Evolutionary conservation across 2,888 invertebrate genomes (phyloP).

Genomic region (Pseudococcus jackbeardsleyi): DNA sequence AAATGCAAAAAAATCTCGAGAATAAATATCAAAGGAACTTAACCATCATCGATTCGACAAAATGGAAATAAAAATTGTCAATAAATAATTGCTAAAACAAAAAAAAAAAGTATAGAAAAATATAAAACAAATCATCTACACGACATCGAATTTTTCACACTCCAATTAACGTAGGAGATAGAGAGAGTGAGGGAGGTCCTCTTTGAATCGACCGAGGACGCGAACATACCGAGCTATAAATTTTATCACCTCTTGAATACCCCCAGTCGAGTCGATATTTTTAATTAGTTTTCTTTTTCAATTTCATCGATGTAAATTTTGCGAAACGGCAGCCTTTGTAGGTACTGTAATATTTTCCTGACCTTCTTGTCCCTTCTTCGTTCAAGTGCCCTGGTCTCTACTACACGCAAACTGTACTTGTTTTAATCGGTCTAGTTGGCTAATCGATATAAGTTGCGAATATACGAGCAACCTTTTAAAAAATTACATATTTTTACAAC

Average conservation of each 20-base stretch:
- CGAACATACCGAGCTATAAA: background rate
- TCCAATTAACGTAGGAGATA: background rate
- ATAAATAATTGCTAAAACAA: background rate
- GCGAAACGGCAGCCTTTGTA: background rate
- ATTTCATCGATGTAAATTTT: background rate
- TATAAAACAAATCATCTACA: background rate
- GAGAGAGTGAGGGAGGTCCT: background rate
- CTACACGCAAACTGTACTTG: background rate
- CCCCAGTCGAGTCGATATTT: background rate
- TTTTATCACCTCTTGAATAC: background rate
- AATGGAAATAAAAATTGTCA: constrained; percentile 13
- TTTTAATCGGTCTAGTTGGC: background rate
- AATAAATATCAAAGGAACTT: constrained; percentile 51
- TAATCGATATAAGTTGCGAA: background rate
- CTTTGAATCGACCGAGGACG: background rate
- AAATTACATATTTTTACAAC: background rate
- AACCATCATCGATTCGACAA: constrained; percentile 38
- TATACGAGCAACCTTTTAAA: background rate
- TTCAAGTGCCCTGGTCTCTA: background rate
- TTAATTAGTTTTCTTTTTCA: constrained; percentile 27
- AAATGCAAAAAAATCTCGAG: constrained; percentile 44
- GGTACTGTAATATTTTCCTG: background rate
- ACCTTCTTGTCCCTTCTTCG: background rate
- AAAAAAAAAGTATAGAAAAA: background rate
- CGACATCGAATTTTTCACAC: constrained; percentile 26